Evolutionary conservation across 2,113 vertebrate species (phyloP).

Genomic region (Telmatochromis brachygnathus): DNA sequence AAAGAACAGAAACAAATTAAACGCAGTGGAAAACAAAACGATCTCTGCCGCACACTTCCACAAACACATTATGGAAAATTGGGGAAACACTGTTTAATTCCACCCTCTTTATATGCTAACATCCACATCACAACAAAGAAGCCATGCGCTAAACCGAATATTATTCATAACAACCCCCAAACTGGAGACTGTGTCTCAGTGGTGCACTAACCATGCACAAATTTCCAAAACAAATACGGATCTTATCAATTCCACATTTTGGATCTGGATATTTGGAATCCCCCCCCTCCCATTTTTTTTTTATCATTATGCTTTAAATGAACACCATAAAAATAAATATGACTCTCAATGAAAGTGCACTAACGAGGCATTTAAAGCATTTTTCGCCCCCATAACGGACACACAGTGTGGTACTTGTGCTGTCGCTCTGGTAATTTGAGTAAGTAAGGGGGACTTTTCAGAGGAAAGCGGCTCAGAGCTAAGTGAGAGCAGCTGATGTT

Average conservation of each 20-base stretch:
- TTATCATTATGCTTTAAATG: constrained; percentile 11
- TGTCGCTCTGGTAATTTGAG: constrained; percentile 77
- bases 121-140: constrained; percentile 50
- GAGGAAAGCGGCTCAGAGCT: constrained; percentile 82
- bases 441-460: constrained; percentile 78
- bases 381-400: background rate
- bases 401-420: constrained; percentile 31
- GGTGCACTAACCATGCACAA: background rate
- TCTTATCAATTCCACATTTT: constrained; percentile 42
- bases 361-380: constrained; percentile 11
- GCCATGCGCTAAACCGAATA: constrained; percentile 9
- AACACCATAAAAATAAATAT: background rate
- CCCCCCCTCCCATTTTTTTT: background rate
- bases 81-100: constrained; percentile 34
- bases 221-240: constrained; percentile 55
- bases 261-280: background rate
- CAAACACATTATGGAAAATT: constrained; percentile 18
- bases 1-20: constrained; percentile 31
- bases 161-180: constrained; percentile 52
- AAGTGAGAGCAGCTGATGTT: constrained; percentile 87
- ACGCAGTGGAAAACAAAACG: constrained; percentile 14
- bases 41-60: constrained; percentile 19
- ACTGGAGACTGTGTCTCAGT: constrained; percentile 23
- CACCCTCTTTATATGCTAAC: constrained; percentile 22
- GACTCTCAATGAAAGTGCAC: background rate